phyloP scores from a whole-genome alignment of 1,140 invertebrate species.

The Euura lappo region DNA sequence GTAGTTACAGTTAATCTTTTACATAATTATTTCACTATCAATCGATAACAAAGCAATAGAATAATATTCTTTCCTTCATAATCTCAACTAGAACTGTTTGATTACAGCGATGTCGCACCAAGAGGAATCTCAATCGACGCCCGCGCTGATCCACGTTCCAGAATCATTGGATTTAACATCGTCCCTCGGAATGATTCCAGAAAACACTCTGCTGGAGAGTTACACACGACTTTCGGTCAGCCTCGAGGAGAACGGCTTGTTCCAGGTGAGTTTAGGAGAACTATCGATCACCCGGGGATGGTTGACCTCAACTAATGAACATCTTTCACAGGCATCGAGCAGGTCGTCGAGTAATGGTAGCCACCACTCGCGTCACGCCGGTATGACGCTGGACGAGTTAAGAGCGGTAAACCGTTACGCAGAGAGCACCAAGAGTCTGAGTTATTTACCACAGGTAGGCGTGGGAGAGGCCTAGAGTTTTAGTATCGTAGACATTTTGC shows the following conservation, averaged over 20 bases:
- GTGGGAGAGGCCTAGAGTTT: constrained; percentile 46
- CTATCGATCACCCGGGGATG: not conserved
- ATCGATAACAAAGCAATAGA: no score
- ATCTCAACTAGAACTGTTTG: not conserved
- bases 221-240: constrained; percentile 86
- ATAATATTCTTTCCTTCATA: not conserved
- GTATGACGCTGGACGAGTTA: constrained; percentile 82
- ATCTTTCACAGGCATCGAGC: constrained; percentile 58
- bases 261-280: constrained; percentile 68
- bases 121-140: constrained; percentile 87
- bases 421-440: constrained; percentile 91
- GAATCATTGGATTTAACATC: constrained; percentile 61
- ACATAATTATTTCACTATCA: no score
- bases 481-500: not conserved
- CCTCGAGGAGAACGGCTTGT: constrained; percentile 82
- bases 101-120: constrained; percentile 67
- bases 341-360: constrained; percentile 70
- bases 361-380: constrained; percentile 63
- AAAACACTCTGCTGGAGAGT: constrained; percentile 83
- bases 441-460: constrained; percentile 86
- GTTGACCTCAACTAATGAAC: not conserved
- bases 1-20: no score
- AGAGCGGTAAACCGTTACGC: constrained; percentile 86
- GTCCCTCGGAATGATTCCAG: constrained; percentile 80
- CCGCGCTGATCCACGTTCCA: constrained; percentile 73